These are phyloP conservation scores for Aspiorhynchus laticeps DNA, from an alignment of 2,113 vertebrate species.

Conservation along the genomic window DNA sequence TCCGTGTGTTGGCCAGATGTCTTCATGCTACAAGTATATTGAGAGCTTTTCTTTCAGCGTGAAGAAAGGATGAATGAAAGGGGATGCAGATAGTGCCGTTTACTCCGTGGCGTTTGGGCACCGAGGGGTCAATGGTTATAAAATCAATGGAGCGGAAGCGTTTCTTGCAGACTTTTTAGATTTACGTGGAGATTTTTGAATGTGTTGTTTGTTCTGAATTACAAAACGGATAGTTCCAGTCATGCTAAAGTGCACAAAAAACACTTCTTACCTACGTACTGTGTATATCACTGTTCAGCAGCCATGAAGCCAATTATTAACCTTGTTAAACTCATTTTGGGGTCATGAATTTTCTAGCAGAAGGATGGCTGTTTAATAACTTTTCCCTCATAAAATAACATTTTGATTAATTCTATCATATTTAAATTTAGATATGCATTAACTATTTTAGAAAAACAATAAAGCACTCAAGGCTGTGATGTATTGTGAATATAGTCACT, in stretches of 20 bases:
- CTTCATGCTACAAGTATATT: slow-evolving; percentile 28
- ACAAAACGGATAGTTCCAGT: neutral
- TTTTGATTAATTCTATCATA: neutral
- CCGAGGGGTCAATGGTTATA: neutral
- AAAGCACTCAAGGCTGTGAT: neutral
- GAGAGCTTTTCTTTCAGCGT: slow-evolving; percentile 13
- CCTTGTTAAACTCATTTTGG: neutral
- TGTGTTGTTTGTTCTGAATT: slow-evolving; percentile 5
- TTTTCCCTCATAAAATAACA: neutral
- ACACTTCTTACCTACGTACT: neutral
- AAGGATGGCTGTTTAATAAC: neutral
- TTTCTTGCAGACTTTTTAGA: neutral
- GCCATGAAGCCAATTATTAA: neutral
- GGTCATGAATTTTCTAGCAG: neutral
- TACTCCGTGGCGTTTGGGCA: neutral
- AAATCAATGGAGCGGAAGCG: neutral
- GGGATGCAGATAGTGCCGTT: neutral
- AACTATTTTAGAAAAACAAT: neutral
- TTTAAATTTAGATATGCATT: neutral
- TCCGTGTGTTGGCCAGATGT: slow-evolving; percentile 65
- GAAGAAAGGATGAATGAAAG: neutral
- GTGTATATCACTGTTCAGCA: neutral
- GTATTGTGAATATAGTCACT: neutral
- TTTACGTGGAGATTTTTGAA: neutral
- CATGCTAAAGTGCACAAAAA: neutral